A percentile compares a stretch with the other conserved stretches of the same genome.
Evolutionary conservation across 2,113 vertebrate genomes (phyloP).

Genomic region (Ochotona princeps): DNA sequence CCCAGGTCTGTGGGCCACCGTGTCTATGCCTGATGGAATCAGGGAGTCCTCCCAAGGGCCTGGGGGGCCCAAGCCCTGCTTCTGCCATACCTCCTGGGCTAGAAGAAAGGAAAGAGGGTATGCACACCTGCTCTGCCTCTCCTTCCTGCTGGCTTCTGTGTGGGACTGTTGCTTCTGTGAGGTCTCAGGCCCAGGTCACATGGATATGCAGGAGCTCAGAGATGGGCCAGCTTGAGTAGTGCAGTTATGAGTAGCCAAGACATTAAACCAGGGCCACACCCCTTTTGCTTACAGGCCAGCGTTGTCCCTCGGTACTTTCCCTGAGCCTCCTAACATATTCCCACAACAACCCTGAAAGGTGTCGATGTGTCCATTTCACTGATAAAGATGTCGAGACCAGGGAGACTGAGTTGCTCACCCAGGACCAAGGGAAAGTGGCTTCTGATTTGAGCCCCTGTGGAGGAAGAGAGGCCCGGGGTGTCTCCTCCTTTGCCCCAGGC

Average conservation of each 20-base stretch:
- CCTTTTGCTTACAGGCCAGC: not conserved
- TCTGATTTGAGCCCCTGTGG: too few species aligned
- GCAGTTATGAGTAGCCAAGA: not conserved
- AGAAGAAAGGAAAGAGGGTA: not conserved
- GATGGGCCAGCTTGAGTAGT: rapidly evolving
- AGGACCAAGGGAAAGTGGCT: too few species aligned
- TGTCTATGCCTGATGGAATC: not conserved
- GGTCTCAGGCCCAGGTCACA: rapidly evolving
- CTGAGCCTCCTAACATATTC: rapidly evolving
- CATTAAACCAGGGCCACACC: too few species aligned
- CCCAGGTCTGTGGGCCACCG: rapidly evolving
- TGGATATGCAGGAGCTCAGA: rapidly evolving
- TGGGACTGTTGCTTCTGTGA: not conserved
- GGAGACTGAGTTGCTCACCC: too few species aligned
- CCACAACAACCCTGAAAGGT: not conserved
- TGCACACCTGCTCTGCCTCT: rapidly evolving
- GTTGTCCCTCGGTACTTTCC: not conserved
- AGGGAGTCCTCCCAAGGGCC: not conserved
- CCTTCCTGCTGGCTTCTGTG: not conserved
- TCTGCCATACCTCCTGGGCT: not conserved
- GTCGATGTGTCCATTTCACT: not conserved
- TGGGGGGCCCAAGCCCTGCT: not conserved
- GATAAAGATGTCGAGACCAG: not conserved
- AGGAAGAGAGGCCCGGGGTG: not conserved
- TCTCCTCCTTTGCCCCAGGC: not conserved